Evolutionary conservation across 64 coral and sea anemone species (phyloP), one percentile per base, ranked within the genome.

Genomic region (Actinia equina): DNA sequence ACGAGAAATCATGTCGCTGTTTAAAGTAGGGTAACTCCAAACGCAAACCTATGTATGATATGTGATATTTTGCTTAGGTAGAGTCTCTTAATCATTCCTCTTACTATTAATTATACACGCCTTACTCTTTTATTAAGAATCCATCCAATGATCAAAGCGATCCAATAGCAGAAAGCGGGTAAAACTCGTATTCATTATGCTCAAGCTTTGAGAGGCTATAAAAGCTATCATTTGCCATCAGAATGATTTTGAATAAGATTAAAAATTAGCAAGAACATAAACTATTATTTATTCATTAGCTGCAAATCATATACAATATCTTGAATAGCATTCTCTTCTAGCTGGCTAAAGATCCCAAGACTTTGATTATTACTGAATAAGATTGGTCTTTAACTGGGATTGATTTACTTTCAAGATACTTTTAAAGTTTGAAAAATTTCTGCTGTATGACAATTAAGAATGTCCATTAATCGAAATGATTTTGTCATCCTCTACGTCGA

Each of bases 171-270:
- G 69, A 5, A 9, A 30, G 69, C n/a, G 22, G 41, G 25, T 74
- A n/a, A 13, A 30, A 74, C 69, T 37, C 62, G 62, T 64, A 27
- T 37, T 71, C 10, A 71, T 71, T 71, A 71, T 1, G n/a, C 22
- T 71, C 67, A 71, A 71, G 67, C 25, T 37, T 71, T 11, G 67
- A 26, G 67, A 74, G 26, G 69, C n/a, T 25, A 74, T 74, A 74
- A 74, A 37, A 37, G 26, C 69, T 25, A 74, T 74, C n/a, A 26
- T 74, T 30, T 74, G 69, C 69, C 5, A 74, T 74, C 69, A 74
- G 25, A 74, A 74, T 14, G 69, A 74, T 74, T 74, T 12, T 74
- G 69, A 74, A 37, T 37, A 74, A 74, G 69, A 74, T 74, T 74
- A 74, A 26, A 74, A 26, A 74, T 74, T 74, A 74, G 69, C 69